A percentile compares a stretch with the other conserved stretches of the same genome.
phyloP scores from a whole-genome alignment of 2,888 invertebrate species.

The Machimus atricapillus region DNA sequence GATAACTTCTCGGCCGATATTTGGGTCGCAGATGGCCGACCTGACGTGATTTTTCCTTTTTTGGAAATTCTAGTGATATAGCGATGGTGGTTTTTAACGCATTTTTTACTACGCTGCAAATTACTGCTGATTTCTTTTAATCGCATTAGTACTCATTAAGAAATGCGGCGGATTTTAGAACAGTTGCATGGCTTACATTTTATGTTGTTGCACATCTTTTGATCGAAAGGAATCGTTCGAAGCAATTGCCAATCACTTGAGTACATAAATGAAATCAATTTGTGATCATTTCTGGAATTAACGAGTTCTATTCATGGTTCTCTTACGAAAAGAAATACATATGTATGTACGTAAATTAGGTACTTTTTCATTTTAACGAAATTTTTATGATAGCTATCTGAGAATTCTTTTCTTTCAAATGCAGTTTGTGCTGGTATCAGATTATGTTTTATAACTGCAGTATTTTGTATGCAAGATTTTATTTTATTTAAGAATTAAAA shows the following conservation, averaged over 20 bases:
- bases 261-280: not conserved
- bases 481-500: too few relatives aligned
- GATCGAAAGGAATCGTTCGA: not conserved
- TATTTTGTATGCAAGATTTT: too few relatives aligned
- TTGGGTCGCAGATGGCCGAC: slow-evolving; percentile 4
- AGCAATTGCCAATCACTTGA: not conserved
- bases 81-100: not conserved
- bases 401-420: too few relatives aligned
- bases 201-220: not conserved
- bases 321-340: too few relatives aligned
- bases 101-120: not conserved
- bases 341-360: too few relatives aligned
- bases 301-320: too few relatives aligned
- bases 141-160: not conserved
- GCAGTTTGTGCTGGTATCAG: too few relatives aligned
- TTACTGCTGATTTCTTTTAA: not conserved
- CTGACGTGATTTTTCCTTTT: slow-evolving; percentile 2
- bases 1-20: not conserved
- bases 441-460: too few relatives aligned
- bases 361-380: too few relatives aligned
- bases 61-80: not conserved
- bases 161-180: not conserved
- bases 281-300: too few relatives aligned
- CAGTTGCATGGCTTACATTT: not conserved
- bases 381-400: too few relatives aligned